phyloP scores from a whole-genome alignment of 2,113 vertebrate genomes.

The Macquaria ambigua region DNA sequence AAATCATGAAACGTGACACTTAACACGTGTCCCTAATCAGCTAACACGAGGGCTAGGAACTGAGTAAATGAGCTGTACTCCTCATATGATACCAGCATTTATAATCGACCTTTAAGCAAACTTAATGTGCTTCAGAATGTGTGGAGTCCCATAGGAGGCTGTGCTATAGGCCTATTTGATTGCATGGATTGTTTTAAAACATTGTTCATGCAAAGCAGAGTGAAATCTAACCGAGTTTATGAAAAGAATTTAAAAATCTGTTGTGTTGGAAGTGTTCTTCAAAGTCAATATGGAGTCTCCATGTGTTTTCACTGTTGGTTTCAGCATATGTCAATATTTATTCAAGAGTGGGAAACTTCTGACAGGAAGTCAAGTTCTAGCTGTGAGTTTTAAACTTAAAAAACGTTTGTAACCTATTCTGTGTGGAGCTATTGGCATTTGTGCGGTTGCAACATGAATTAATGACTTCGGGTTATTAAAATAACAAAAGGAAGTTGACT shows the following conservation, averaged over 20 bases:
- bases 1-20: not conserved
- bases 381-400: not conserved
- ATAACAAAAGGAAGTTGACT: slow-evolving; percentile 1
- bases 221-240: not conserved
- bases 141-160: not conserved
- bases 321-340: not conserved
- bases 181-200: not conserved
- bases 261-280: not conserved
- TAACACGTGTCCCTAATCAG: not conserved
- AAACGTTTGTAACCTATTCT: not conserved
- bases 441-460: not conserved
- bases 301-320: slow-evolving; percentile 13
- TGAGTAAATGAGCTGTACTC: not conserved
- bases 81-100: slow-evolving; percentile 8
- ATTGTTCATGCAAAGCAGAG: not conserved
- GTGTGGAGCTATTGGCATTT: not conserved
- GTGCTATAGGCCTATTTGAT: not conserved
- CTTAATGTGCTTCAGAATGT: not conserved
- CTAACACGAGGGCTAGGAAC: not conserved
- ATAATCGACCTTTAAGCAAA: not conserved
- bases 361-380: slow-evolving; percentile 6
- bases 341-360: slow-evolving; percentile 11
- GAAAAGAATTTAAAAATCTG: not conserved
- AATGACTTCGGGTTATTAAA: not conserved
- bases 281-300: not conserved